phyloP scores from a whole-genome alignment of 2,888 invertebrate genomes.

The Leptodirus hochenwartii region DNA sequence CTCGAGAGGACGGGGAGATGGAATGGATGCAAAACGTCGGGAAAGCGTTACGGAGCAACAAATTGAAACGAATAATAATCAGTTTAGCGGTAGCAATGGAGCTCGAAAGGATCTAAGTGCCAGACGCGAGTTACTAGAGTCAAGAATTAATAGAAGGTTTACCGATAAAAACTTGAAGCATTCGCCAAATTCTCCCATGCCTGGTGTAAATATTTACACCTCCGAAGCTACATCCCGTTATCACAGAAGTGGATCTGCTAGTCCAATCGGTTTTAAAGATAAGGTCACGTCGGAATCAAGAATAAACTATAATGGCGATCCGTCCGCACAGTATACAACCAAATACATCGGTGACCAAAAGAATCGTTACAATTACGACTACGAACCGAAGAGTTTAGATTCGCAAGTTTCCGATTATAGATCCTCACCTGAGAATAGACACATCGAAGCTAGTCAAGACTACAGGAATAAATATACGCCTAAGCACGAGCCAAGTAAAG shows the following conservation, averaged over 20 bases:
- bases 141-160: constrained; percentile 43
- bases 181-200: constrained; percentile 28
- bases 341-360: constrained; percentile 26
- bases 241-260: constrained; percentile 34
- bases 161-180: constrained; percentile 25
- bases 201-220: constrained; percentile 26
- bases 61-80: constrained; percentile 17
- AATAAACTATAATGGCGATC: constrained; percentile 30
- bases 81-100: constrained; percentile 11
- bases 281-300: constrained; percentile 33
- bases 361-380: constrained; percentile 26
- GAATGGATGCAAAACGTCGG: constrained; percentile 42
- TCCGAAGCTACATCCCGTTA: constrained; percentile 35
- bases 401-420: constrained; percentile 39
- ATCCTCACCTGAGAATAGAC: constrained; percentile 37
- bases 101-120: constrained; percentile 42
- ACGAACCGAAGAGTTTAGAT: constrained; percentile 50
- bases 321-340: constrained; percentile 21
- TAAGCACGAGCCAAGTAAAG: constrained; percentile 17
- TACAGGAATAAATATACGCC: constrained; percentile 15
- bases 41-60: constrained; percentile 26
- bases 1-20: constrained; percentile 43
- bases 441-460: constrained; percentile 20
- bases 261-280: constrained; percentile 33
- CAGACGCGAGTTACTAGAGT: constrained; percentile 55